phyloP scores from a whole-genome alignment of 2,888 invertebrate species.

The Athetis lepigone region DNA sequence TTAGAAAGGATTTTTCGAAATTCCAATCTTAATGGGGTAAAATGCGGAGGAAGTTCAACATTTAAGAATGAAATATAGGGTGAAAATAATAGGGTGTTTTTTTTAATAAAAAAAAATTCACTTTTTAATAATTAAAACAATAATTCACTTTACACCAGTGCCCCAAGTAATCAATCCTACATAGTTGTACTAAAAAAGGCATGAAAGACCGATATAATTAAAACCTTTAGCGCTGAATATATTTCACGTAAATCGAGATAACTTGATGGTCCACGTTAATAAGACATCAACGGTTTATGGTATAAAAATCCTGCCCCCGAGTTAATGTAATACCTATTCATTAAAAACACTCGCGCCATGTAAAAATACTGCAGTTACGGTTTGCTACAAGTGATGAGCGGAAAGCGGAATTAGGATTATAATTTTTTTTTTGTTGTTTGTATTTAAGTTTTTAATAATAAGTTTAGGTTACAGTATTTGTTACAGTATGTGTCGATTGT shows the following conservation, averaged over 20 bases:
- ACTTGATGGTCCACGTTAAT: constrained; percentile 79
- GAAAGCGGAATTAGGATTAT: constrained; percentile 5
- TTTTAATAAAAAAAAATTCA: too few relatives aligned
- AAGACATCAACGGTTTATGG: constrained; percentile 87
- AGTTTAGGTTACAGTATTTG: too few relatives aligned
- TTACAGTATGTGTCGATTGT: too few relatives aligned
- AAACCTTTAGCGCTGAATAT: constrained; percentile 85
- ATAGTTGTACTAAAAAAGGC: constrained; percentile 42
- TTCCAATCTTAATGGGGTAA: too few relatives aligned
- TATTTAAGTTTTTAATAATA: too few relatives aligned
- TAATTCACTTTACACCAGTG: too few relatives aligned
- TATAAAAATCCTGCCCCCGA: constrained; percentile 80
- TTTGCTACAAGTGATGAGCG: constrained; percentile 65
- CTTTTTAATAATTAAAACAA: too few relatives aligned
- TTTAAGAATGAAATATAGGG: too few relatives aligned
- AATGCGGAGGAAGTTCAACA: too few relatives aligned
- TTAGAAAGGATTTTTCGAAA: too few relatives aligned
- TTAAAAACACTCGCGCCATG: constrained; percentile 86
- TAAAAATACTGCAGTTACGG: constrained; percentile 75
- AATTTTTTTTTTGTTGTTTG: too few relatives aligned
- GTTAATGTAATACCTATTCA: constrained; percentile 86
- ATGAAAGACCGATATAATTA: constrained; percentile 72
- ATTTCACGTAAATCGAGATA: constrained; percentile 79
- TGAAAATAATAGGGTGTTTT: too few relatives aligned
- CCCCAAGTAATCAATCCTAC: constrained; percentile 29